A percentile compares a stretch with the other conserved stretches of the same genome.
These are phyloP conservation scores for Dendrocincla fuliginosa DNA, from an alignment of 2,797 vertebrate genomes.

Conservation along the genomic window DNA sequence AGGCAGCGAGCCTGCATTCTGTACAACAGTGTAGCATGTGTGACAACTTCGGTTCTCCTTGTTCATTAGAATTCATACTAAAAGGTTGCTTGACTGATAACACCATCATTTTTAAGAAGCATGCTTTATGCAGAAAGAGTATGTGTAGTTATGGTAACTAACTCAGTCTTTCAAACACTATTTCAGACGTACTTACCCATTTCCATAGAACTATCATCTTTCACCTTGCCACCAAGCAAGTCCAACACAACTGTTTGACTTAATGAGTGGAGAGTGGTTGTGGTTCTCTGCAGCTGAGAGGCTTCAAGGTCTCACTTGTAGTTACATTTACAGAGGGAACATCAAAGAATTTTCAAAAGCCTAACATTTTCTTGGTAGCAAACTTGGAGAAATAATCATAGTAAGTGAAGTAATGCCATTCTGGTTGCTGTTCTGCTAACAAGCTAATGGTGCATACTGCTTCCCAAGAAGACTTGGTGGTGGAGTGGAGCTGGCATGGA, in stretches of 20 bases:
- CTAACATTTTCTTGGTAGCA: not conserved
- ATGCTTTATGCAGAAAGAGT: not conserved
- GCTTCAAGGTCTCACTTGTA: not conserved
- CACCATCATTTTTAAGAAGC: not conserved
- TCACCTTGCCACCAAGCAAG: not conserved
- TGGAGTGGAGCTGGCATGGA: accelerated
- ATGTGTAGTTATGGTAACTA: not conserved
- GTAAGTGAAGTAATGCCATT: not conserved
- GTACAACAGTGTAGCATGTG: accelerated
- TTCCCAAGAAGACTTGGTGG: accelerated
- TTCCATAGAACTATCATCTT: not conserved
- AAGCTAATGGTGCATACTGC: not conserved
- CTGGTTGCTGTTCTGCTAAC: not conserved
- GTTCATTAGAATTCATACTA: not conserved
- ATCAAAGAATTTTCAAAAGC: not conserved
- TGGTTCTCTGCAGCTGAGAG: accelerated
- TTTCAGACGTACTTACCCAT: not conserved
- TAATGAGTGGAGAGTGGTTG: not conserved
- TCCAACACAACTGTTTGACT: not conserved
- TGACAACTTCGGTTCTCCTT: accelerated
- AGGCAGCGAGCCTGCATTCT: not conserved
- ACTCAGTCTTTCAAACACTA: not conserved
- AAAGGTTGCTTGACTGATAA: not conserved
- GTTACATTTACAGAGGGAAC: not conserved
- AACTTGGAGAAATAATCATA: not conserved